These are phyloP conservation scores for Alectoris magna DNA, from an alignment of 2,797 vertebrate species.

Conservation along the genomic window DNA sequence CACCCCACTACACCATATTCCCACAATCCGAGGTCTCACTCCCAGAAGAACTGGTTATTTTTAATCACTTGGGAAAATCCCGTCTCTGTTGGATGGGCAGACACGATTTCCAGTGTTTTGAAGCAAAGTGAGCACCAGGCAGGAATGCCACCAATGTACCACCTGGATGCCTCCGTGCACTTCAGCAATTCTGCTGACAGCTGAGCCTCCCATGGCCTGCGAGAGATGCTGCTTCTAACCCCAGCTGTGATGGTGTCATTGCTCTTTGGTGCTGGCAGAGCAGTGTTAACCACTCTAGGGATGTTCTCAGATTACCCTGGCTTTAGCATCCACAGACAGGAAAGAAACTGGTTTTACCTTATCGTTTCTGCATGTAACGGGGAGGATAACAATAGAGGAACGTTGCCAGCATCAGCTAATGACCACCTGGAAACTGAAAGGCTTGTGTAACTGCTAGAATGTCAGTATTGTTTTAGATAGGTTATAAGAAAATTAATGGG, in stretches of 20 bases:
- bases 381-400: neutral
- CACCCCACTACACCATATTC: neutral
- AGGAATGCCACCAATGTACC: neutral
- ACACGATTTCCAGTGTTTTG: neutral
- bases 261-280: neutral
- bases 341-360: slow-evolving; percentile 5
- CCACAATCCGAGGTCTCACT: neutral
- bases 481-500: slow-evolving; percentile 7
- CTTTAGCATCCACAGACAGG: neutral
- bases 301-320: neutral
- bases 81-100: neutral
- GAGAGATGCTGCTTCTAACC: neutral
- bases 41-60: neutral
- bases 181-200: neutral
- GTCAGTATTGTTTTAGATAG: neutral
- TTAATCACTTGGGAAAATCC: neutral
- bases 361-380: neutral
- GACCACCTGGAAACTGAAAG: neutral
- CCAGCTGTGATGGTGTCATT: neutral
- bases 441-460: neutral
- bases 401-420: slow-evolving; percentile 1
- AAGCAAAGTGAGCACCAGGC: neutral
- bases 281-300: neutral
- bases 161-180: neutral
- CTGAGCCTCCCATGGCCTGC: neutral